These are phyloP conservation scores for Hippolais icterina DNA, from an alignment of 2,113 vertebrate species.

Conservation along the genomic window DNA sequence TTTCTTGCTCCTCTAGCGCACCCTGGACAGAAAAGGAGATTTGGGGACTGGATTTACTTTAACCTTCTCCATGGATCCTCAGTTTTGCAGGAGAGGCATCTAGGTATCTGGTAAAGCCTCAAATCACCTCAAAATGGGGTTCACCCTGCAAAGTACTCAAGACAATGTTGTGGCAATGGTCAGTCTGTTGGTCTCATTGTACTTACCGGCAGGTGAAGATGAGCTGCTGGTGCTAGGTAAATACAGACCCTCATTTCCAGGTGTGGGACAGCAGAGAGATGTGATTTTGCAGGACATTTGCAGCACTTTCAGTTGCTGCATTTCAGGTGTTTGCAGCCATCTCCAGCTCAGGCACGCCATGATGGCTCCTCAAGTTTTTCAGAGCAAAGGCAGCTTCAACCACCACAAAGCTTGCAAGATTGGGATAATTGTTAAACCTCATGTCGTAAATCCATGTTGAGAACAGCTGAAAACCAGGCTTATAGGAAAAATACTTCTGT, in stretches of 20 bases:
- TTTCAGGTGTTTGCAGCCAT: background rate
- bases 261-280: background rate
- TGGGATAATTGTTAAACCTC: background rate
- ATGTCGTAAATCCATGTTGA: background rate
- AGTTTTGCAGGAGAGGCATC: background rate
- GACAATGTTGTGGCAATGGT: too few relatives aligned
- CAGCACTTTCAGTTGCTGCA: background rate
- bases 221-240: background rate
- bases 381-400: background rate
- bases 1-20: background rate
- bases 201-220: background rate
- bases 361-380: background rate
- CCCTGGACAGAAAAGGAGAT: background rate
- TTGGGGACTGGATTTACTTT: background rate
- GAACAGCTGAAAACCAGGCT: background rate
- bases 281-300: background rate
- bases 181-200: background rate
- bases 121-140: background rate
- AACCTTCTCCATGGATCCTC: fast-evolving
- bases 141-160: background rate
- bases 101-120: background rate
- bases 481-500: background rate
- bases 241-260: background rate
- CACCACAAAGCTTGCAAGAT: background rate
- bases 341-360: background rate